phyloP scores from a whole-genome alignment of 2,113 vertebrate genomes.

The Rhadina sibilatrix region DNA sequence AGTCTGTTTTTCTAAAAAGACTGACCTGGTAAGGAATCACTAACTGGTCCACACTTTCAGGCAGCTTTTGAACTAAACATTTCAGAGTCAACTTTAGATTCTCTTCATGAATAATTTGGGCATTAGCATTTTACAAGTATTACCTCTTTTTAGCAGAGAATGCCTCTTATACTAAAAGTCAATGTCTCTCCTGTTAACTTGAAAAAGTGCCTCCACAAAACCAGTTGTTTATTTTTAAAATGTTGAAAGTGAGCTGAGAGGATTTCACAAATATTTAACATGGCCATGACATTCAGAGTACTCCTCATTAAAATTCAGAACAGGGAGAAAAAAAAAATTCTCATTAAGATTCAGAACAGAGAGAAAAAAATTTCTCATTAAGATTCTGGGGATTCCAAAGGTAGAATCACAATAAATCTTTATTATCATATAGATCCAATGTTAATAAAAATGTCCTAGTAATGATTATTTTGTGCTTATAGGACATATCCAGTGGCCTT shows the following conservation, averaged over 20 bases:
- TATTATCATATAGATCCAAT: not conserved
- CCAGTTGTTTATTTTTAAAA: constrained; percentile 7
- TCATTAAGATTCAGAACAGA: constrained; percentile 39
- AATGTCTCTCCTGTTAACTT: not conserved
- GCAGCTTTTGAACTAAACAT: not conserved
- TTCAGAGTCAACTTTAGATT: not conserved
- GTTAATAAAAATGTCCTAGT: constrained; percentile 36
- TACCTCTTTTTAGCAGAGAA: not conserved
- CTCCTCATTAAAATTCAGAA: constrained; percentile 18
- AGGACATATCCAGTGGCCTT: not conserved
- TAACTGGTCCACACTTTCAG: not conserved
- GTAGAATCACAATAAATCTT: constrained; percentile 24
- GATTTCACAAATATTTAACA: constrained; percentile 23
- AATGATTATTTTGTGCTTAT: constrained; percentile 1
- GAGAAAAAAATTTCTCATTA: constrained; percentile 11
- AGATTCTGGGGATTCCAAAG: constrained; percentile 37
- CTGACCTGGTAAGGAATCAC: not conserved
- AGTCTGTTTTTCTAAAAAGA: not conserved
- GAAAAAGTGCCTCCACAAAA: not conserved
- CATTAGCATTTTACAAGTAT: not conserved
- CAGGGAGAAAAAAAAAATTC: not conserved
- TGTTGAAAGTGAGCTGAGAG: not conserved
- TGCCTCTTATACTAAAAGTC: not conserved
- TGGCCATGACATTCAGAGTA: not conserved
- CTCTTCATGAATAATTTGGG: not conserved